Evolutionary conservation across 2,113 vertebrate genomes (phyloP).

Genomic region (Spermophilus dauricus): DNA sequence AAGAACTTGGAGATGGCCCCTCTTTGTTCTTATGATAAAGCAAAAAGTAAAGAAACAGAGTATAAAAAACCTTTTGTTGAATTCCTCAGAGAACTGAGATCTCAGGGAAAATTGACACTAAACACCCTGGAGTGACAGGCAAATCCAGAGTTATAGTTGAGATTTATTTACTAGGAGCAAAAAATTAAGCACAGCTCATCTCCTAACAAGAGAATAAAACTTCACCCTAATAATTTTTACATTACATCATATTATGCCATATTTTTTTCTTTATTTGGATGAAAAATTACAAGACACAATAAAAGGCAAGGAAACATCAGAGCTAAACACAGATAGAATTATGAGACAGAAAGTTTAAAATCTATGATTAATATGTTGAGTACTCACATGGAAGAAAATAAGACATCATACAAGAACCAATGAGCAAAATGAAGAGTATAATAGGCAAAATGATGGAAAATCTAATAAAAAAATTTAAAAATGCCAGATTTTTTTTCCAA

Average conservation of each 20-base stretch:
- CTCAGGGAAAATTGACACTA: neutral
- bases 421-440: neutral
- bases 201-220: neutral
- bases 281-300: neutral
- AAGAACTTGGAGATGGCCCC: neutral
- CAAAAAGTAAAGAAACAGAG: neutral
- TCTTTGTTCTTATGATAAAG: neutral
- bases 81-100: neutral
- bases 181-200: neutral
- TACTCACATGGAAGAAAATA: neutral
- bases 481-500: too few species aligned
- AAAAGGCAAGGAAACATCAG: neutral
- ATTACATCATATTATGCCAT: neutral
- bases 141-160: neutral
- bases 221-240: neutral
- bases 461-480: neutral
- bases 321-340: neutral
- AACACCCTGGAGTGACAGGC: neutral
- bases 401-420: neutral
- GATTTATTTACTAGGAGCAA: neutral
- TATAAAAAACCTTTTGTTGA: neutral
- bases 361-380: neutral
- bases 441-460: neutral
- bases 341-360: neutral
- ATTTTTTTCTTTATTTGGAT: neutral